Evolutionary conservation across 2,797 vertebrate species (phyloP), one percentile per base, ranked within the genome.

Genomic region (Peromyscus melanophrys): DNA sequence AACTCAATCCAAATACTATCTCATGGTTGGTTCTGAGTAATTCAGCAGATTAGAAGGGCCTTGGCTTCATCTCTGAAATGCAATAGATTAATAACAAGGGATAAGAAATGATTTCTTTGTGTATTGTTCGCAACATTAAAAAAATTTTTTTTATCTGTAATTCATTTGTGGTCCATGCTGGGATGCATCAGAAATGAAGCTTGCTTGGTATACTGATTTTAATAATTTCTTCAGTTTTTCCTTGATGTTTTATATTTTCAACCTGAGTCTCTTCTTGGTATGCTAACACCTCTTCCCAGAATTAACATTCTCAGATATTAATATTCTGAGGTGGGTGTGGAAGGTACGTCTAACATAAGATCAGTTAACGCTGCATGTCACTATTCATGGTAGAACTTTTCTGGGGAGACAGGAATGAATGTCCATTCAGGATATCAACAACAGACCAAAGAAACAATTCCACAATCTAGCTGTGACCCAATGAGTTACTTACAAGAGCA

Each of bases 1-100:
- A 94, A 92, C 82, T 92, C 34, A 8, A 84, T 57, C 29, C 61
- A 89, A 89, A 81, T 81, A 92, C 67, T 91, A 69, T 57, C 76
- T 81, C 92, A 63, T 61, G 43, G n/a, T 34, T 69, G 80, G 69
- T 25, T 69, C 87, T 75, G 55, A 95, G 76, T 92, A 93, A 86
- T 52, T 75, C n/a, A 86, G 40, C 37, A 71, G 19, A 89, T 87
- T 91, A 82, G 23, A 92, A 92, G 13, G 73, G 31, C 9, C 7
- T 57, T 90, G 55, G 37, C 46, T 82, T 96, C 85, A 82, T 81
- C 52, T 96, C 57, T 91, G 63, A 94, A 89, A 93, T 77, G 61
- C 16, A 73, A 40, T 89, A 61, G 37, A 93, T 55, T 95, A 75
- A 93, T n/a, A 88, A 55, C 49, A 89, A 94, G 78, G 43, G 14